Conservation (phyloP, 2,113 vertebrate species). For the Etheostoma spectabile region DNA sequence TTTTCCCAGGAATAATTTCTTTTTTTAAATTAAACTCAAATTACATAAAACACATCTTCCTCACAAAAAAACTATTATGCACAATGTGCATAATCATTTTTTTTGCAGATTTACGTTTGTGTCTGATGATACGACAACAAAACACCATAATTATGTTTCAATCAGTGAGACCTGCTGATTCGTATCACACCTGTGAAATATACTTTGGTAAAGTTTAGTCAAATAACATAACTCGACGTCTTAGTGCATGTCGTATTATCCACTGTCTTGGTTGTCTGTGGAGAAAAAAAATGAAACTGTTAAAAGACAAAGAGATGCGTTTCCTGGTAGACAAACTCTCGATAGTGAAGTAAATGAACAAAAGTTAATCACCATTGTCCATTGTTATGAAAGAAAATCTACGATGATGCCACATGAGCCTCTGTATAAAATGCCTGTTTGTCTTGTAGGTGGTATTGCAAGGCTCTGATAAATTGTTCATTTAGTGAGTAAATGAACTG, state of each 20-base stretch:
- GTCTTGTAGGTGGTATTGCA: neutral
- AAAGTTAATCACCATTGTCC: neutral
- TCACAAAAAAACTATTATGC: no score
- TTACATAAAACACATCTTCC: no score
- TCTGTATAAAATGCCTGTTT: neutral
- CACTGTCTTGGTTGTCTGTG: neutral
- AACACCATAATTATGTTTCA: neutral
- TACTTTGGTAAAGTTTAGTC: neutral
- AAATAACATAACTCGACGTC: neutral
- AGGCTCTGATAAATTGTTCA: conserved; percentile 29
- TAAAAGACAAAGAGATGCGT: neutral
- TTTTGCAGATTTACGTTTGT: no score
- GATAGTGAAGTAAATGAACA: neutral
- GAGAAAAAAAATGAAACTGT: neutral
- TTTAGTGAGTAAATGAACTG: conserved; percentile 48
- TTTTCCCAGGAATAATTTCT: no score
- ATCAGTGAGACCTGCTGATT: neutral
- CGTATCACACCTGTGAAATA: neutral
- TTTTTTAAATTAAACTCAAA: no score
- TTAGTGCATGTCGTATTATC: neutral
- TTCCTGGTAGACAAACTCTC: neutral
- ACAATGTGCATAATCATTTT: no score
- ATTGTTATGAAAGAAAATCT: neutral
- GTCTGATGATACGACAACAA: no score
- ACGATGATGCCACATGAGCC: neutral